Percentiles rank a stretch among this genome's conserved stretches.
Evolutionary conservation across 2,113 vertebrate species (phyloP).

Genomic region (Lophochroa leadbeateri): DNA sequence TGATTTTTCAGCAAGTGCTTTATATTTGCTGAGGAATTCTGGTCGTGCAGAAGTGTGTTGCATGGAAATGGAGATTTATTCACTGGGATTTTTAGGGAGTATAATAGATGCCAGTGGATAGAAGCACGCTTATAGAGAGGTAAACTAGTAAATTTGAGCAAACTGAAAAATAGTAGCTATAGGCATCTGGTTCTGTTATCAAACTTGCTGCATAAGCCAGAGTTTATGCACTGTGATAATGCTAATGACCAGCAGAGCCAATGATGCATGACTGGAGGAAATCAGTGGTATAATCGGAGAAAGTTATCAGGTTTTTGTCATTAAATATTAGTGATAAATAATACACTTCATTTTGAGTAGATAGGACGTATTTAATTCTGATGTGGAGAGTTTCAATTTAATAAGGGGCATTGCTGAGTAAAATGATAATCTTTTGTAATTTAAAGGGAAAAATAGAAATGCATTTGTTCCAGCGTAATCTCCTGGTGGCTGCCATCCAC

Average conservation of each 20-base stretch:
- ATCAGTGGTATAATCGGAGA: constrained; percentile 76
- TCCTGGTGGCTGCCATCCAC: background rate
- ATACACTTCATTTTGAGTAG: constrained; percentile 74
- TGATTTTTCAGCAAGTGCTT: constrained; percentile 39
- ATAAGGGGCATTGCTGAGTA: constrained; percentile 69
- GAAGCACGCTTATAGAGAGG: constrained; percentile 17
- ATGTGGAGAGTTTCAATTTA: constrained; percentile 74
- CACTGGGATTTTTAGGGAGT: constrained; percentile 68
- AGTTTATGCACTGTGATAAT: constrained; percentile 80
- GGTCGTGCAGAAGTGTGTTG: constrained; percentile 13
- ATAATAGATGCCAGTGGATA: constrained; percentile 64
- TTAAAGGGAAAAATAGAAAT: constrained; percentile 71
- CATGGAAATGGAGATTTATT: constrained; percentile 58
- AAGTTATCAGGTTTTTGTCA: constrained; percentile 80
- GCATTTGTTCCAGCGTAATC: constrained; percentile 52
- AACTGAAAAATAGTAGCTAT: constrained; percentile 73
- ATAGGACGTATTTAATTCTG: constrained; percentile 79
- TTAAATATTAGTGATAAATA: constrained; percentile 85
- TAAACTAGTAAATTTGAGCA: constrained; percentile 62
- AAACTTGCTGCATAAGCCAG: constrained; percentile 79
- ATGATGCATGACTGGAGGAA: constrained; percentile 75
- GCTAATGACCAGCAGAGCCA: constrained; percentile 75
- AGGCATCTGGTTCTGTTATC: constrained; percentile 69
- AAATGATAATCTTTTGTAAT: constrained; percentile 77
- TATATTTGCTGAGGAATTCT: constrained; percentile 43